A percentile compares a stretch with the other conserved stretches of the same genome.
phyloP scores from a whole-genome alignment of 1,140 invertebrate species.

The Latrodectus geometricus region DNA sequence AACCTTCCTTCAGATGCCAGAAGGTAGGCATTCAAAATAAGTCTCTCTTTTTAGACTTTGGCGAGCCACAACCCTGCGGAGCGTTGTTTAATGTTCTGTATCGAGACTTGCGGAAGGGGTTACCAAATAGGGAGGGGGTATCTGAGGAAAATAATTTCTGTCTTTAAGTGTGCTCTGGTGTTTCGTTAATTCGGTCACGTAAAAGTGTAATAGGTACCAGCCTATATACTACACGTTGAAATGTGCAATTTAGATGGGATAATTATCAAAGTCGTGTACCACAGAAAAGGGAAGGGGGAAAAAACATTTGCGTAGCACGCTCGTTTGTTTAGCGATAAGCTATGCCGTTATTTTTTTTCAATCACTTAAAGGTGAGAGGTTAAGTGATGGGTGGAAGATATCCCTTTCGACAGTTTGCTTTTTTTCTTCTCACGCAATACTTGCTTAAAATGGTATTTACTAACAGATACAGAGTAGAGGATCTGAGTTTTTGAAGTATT shows the following conservation, averaged over 20 bases:
- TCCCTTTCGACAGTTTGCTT: too few species aligned
- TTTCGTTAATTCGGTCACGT: slow-evolving; percentile 56
- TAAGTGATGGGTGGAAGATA: background rate
- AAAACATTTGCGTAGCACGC: slow-evolving; percentile 22
- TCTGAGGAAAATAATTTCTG: slow-evolving; percentile 33
- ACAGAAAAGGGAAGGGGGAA: background rate
- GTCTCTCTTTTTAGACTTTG: background rate
- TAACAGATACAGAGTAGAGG: too few species aligned
- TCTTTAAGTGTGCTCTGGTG: slow-evolving; percentile 24
- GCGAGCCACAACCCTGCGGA: slow-evolving; percentile 1
- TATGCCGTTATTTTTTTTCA: background rate
- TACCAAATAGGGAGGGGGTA: background rate
- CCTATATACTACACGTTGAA: background rate
- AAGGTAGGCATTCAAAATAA: slow-evolving; percentile 36
- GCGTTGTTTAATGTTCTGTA: slow-evolving; percentile 33
- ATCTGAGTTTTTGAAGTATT: too few species aligned
- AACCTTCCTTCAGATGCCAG: background rate
- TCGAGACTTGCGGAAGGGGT: background rate
- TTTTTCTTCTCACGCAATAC: too few species aligned
- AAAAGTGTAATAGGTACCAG: slow-evolving; percentile 24
- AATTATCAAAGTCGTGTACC: slow-evolving; percentile 11
- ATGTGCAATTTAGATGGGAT: slow-evolving; percentile 35
- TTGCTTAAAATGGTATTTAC: too few species aligned
- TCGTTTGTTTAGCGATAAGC: background rate
- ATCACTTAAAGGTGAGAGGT: background rate